phyloP scores from a whole-genome alignment of 2,113 vertebrate genomes.

The Proteles cristata region DNA sequence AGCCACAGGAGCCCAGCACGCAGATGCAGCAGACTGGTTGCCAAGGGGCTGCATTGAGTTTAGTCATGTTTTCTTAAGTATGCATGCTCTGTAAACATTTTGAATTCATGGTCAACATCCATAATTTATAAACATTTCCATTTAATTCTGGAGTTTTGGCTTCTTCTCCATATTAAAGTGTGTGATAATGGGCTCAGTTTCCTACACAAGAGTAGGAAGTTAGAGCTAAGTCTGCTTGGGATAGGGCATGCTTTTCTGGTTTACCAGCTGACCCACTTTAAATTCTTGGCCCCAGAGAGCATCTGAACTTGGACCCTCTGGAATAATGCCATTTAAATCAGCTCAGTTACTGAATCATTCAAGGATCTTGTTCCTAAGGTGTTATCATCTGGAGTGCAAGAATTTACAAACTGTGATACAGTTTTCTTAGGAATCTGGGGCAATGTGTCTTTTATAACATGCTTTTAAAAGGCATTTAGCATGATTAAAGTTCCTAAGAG shows the following conservation, averaged over 20 bases:
- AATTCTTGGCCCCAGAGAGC: background rate
- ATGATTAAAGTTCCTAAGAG: slow-evolving; percentile 16
- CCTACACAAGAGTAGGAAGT: background rate
- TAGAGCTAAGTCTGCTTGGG: background rate
- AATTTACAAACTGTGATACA: background rate
- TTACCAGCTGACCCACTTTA: background rate
- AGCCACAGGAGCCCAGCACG: background rate
- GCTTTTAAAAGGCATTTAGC: background rate
- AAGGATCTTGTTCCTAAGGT: background rate
- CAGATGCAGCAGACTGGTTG: background rate
- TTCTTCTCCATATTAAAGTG: background rate
- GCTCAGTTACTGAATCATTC: background rate
- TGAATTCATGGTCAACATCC: background rate
- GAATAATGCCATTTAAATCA: background rate
- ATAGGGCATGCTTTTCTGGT: background rate
- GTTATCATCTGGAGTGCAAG: background rate
- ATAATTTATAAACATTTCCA: background rate
- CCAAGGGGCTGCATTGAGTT: background rate
- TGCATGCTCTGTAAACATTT: background rate
- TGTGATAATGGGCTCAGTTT: background rate
- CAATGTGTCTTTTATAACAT: background rate
- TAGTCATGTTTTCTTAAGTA: background rate
- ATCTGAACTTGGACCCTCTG: slow-evolving; percentile 23
- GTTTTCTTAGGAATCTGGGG: background rate
- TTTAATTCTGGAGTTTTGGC: background rate